These are phyloP conservation scores for Zenarchopterus dispar DNA, from an alignment of 2,797 vertebrate species.

Conservation along the genomic window DNA sequence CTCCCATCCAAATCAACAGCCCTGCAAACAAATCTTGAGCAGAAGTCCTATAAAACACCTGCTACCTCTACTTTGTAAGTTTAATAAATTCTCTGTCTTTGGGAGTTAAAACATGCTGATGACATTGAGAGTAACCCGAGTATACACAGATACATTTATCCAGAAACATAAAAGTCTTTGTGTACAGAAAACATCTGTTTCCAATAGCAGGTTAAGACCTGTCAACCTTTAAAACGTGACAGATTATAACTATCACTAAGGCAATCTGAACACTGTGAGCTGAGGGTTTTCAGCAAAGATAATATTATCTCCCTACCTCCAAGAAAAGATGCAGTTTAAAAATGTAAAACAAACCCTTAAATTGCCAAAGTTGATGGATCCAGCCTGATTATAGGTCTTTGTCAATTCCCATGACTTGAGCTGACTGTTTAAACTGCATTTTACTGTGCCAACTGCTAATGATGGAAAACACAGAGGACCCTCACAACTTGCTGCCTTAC, in stretches of 20 bases:
- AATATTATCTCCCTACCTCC: background rate
- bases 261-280: no score
- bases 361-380: constrained; percentile 7
- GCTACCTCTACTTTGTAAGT: background rate
- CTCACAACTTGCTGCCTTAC: background rate
- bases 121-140: background rate
- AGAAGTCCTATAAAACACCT: background rate
- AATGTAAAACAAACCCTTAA: background rate
- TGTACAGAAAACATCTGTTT: background rate
- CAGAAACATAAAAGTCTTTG: background rate
- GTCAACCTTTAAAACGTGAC: no score
- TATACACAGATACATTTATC: no score
- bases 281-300: no score
- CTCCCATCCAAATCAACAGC: no score
- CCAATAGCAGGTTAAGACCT: no score
- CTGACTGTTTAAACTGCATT: constrained; percentile 13
- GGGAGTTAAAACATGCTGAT: background rate
- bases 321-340: constrained; percentile 7
- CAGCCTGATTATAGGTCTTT: constrained; percentile 13
- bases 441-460: constrained; percentile 36
- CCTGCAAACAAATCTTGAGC: no score
- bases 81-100: background rate
- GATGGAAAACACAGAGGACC: constrained; percentile 4
- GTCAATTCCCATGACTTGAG: constrained; percentile 15
- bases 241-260: no score